Evolutionary conservation across 2,797 vertebrate species (phyloP).

Genomic region (Anguilla marmorata): DNA sequence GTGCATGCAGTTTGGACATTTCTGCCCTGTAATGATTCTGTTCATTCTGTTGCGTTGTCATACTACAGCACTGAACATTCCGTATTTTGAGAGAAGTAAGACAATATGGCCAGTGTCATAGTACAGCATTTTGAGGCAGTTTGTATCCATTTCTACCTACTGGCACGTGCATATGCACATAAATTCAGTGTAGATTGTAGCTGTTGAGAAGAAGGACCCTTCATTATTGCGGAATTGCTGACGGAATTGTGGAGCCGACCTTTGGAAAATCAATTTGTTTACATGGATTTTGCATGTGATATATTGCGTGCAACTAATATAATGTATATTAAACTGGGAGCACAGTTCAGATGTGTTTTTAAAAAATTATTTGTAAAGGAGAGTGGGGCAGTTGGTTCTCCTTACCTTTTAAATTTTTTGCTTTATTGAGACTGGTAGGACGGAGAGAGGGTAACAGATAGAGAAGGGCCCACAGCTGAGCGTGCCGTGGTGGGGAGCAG

Average conservation of each 20-base stretch:
- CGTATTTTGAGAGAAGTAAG: neutral
- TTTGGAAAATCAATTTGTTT: conserved; percentile 10
- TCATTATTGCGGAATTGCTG: neutral
- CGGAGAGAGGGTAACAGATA: neutral
- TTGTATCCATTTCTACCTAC: neutral
- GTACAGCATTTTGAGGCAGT: neutral
- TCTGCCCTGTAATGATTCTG: neutral
- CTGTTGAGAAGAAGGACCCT: neutral
- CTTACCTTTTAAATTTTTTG: neutral
- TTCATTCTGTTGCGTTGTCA: neutral
- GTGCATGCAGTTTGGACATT: neutral
- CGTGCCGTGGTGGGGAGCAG: neutral
- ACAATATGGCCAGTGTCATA: neutral
- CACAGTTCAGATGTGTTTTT: neutral
- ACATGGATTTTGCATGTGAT: neutral
- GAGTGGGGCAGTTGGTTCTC: neutral
- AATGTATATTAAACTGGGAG: neutral
- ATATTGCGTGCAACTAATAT: neutral
- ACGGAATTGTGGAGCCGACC: neutral
- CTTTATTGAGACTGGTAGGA: neutral
- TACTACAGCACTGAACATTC: neutral
- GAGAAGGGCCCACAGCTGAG: neutral
- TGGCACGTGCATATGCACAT: neutral
- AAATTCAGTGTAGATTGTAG: neutral
- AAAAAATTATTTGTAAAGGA: neutral